These are phyloP conservation scores for Dolichotis patagonum DNA, from an alignment of 2,113 vertebrate species.

Conservation along the genomic window DNA sequence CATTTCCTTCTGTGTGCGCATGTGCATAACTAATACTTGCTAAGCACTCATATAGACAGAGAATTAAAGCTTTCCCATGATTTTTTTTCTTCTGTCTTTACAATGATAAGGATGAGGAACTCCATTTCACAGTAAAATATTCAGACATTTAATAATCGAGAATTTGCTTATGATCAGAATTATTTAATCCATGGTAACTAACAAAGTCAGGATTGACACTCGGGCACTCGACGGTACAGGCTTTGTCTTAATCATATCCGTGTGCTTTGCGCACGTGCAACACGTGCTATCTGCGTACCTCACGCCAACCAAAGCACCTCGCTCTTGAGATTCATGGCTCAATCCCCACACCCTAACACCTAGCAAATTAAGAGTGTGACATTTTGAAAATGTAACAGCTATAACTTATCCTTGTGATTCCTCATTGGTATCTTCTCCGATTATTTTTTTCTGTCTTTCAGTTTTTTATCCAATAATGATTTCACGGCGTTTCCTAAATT, in stretches of 20 bases:
- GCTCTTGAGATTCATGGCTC: background rate
- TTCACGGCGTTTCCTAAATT: background rate
- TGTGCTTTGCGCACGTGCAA: background rate
- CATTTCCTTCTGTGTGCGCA: background rate
- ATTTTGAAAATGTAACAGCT: background rate
- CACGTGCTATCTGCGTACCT: background rate
- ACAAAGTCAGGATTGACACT: background rate
- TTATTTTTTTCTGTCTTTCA: background rate
- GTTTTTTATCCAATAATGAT: background rate
- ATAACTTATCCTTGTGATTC: background rate
- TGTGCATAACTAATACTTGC: background rate
- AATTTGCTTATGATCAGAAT: background rate
- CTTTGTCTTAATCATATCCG: background rate
- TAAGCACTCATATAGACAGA: background rate
- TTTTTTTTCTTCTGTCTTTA: constrained; percentile 39
- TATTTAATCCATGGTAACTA: background rate
- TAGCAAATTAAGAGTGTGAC: background rate
- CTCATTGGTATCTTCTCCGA: background rate
- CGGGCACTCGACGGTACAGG: background rate
- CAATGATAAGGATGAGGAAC: background rate
- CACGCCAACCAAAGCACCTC: background rate
- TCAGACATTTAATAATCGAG: background rate
- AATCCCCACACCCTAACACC: background rate
- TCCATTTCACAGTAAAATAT: background rate
- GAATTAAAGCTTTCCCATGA: background rate